Conservation (phyloP, 1,140 invertebrate genomes). For the Heliconius melpomene region DNA sequence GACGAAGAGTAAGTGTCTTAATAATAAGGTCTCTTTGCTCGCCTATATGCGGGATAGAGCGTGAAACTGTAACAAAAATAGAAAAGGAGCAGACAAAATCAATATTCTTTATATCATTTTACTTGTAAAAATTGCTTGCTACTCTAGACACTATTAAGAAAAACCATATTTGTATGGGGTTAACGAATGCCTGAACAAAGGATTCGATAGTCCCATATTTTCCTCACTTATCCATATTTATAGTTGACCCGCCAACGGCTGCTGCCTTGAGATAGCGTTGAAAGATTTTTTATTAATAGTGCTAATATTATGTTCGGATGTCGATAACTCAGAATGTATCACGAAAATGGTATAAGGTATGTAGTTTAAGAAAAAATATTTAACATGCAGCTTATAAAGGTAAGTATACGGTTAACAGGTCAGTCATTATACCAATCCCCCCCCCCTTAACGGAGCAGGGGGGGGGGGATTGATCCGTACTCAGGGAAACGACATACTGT, state of each 20-base stretch:
- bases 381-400: too few relatives aligned
- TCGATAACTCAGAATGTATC: background rate
- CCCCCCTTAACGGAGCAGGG: too few relatives aligned
- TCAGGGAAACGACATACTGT: too few relatives aligned
- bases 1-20: too few relatives aligned
- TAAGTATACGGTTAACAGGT: too few relatives aligned
- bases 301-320: conserved; percentile 22
- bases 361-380: background rate
- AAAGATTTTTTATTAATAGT: conserved; percentile 37
- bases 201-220: conserved; percentile 23
- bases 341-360: background rate
- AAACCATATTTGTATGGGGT: conserved; percentile 13
- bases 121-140: background rate
- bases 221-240: conserved; percentile 33
- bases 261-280: conserved; percentile 28
- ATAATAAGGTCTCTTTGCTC: too few relatives aligned
- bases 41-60: too few relatives aligned
- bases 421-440: too few relatives aligned
- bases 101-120: background rate
- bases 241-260: conserved; percentile 30
- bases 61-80: too few relatives aligned
- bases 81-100: background rate
- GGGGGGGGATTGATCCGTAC: too few relatives aligned
- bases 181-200: conserved; percentile 28
- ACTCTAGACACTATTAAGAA: conserved; percentile 4